Evolutionary conservation across 1,140 invertebrate species (phyloP).

Genomic region (Cepaea nemoralis): DNA sequence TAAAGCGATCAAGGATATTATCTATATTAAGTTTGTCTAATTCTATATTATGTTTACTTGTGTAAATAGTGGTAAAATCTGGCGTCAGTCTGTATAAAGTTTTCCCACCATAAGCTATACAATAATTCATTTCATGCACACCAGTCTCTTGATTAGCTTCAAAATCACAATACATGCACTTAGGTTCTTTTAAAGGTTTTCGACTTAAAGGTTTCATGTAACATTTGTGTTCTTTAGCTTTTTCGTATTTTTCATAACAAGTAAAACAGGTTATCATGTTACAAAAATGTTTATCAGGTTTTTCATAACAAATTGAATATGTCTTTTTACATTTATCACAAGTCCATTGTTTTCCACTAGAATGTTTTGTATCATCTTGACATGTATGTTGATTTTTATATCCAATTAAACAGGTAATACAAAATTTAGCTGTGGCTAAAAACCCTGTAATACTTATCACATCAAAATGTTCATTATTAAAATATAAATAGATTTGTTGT

Average conservation of each 20-base stretch:
- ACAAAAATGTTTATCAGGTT: neutral
- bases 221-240: neutral
- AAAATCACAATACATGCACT: neutral
- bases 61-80: neutral
- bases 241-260: neutral
- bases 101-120: neutral
- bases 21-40: constrained; percentile 7
- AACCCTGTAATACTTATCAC: constrained; percentile 6
- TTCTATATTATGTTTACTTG: neutral
- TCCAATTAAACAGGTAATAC: neutral
- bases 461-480: too few relatives aligned
- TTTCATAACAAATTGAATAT: neutral
- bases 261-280: neutral
- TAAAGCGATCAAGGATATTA: neutral
- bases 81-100: neutral
- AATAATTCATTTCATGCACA: constrained; percentile 11
- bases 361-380: neutral
- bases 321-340: constrained; percentile 11
- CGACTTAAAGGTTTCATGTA: neutral
- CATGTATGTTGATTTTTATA: neutral
- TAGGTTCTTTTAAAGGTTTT: neutral
- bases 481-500: neutral
- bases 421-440: neutral
- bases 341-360: neutral
- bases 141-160: constrained; percentile 2